These are phyloP conservation scores for Terebella lapidaria DNA, from an alignment of 2,888 invertebrate genomes.

Conservation along the genomic window DNA sequence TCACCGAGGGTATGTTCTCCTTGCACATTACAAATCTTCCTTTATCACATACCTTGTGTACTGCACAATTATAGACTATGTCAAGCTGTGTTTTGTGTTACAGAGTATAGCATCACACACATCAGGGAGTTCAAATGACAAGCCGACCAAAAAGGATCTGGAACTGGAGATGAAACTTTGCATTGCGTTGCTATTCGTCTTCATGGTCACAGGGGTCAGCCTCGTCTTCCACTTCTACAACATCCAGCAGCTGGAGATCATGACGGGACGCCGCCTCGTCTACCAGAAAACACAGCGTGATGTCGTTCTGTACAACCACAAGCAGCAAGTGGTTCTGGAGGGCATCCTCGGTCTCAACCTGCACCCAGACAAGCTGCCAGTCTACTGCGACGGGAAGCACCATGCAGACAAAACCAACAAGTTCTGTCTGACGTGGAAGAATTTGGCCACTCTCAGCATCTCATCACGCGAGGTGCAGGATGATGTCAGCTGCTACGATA, in stretches of 20 bases:
- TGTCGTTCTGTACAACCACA: constrained; percentile 6
- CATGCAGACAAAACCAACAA: background rate
- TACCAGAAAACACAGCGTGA: constrained; percentile 6
- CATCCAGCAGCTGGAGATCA: constrained; percentile 4
- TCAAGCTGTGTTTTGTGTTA: too few species aligned
- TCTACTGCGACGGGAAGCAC: constrained; percentile 8
- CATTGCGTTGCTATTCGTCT: constrained; percentile 12
- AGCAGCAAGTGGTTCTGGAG: background rate
- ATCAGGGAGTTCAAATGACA: background rate
- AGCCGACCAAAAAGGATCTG: background rate
- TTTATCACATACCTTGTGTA: too few species aligned
- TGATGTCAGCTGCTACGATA: constrained; percentile 7
- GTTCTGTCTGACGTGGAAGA: constrained; percentile 14
- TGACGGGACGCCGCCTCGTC: constrained; percentile 3
- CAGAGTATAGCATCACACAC: background rate
- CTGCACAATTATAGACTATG: too few species aligned
- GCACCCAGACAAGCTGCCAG: constrained; percentile 6
- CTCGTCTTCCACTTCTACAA: constrained; percentile 14
- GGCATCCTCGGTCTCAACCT: constrained; percentile 9
- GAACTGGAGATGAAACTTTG: constrained; percentile 8
- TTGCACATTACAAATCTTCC: too few species aligned
- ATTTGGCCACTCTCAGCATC: constrained; percentile 5
- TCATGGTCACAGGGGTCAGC: constrained; percentile 11
- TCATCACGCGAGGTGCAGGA: background rate
- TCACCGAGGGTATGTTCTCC: too few species aligned